These are phyloP conservation scores for Paelopatides confundens DNA, from an alignment of 53 echinoderm and acorn worm species.

Conservation along the genomic window DNA sequence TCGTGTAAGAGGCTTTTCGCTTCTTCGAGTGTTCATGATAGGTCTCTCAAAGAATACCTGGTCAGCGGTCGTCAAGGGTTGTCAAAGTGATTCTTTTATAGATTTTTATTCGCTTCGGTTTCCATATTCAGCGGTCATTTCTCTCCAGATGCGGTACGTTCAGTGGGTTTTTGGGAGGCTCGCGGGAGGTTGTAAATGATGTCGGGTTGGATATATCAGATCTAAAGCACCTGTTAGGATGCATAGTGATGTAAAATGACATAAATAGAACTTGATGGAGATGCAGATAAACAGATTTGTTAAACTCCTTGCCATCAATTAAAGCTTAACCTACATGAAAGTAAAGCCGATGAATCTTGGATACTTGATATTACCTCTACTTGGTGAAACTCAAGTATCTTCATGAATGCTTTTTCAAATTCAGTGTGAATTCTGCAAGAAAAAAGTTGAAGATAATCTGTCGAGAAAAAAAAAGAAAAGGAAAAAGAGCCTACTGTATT, in stretches of 20 bases:
- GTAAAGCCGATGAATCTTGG: neutral
- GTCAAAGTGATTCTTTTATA: constrained; percentile 4
- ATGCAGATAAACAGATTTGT: neutral
- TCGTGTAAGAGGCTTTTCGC: constrained; percentile 8
- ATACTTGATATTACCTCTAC: neutral
- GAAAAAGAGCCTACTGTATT: too few species aligned
- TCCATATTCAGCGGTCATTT: neutral
- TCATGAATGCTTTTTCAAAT: neutral
- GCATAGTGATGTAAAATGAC: neutral
- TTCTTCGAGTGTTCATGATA: neutral
- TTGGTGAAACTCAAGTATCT: neutral
- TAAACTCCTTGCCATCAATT: neutral
- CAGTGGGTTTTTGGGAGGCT: neutral
- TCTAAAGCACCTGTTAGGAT: neutral
- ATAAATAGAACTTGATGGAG: constrained; percentile 1
- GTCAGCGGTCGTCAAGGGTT: constrained; percentile 8
- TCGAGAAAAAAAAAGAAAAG: too few species aligned
- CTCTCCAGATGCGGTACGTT: neutral
- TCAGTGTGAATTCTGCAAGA: too few species aligned
- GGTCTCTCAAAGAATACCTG: neutral
- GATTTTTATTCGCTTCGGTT: neutral
- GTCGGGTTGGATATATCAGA: neutral
- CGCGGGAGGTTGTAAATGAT: neutral
- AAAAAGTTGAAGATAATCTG: too few species aligned
- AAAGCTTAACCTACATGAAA: neutral